phyloP scores from a whole-genome alignment of 2,888 invertebrate species.

The Orthonevra nobilis region DNA sequence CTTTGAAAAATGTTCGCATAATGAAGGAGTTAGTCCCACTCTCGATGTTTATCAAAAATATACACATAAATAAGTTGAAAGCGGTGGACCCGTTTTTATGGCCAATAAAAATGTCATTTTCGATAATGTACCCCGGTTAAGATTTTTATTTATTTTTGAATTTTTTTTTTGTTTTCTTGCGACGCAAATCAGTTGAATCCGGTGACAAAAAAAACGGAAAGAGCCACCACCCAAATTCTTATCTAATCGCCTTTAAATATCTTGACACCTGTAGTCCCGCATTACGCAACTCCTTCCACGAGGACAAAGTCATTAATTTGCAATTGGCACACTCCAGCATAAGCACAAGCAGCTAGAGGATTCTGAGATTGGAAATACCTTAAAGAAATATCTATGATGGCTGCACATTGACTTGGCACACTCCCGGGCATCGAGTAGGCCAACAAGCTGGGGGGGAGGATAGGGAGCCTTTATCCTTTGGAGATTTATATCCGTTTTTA shows the following conservation, averaged over 20 bases:
- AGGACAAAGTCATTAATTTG: conserved; percentile 77
- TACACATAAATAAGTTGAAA: conserved; percentile 36
- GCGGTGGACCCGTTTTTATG: conserved; percentile 76
- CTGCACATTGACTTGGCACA: conserved; percentile 40
- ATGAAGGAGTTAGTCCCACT: conserved; percentile 18
- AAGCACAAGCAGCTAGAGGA: conserved; percentile 40
- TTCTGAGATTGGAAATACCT: conserved; percentile 63
- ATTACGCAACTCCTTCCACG: not conserved
- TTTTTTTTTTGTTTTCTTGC: too few relatives aligned
- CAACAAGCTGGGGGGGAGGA: too few relatives aligned
- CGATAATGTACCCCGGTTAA: conserved; percentile 73
- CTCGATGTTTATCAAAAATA: conserved; percentile 78
- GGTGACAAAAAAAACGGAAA: conserved; percentile 31
- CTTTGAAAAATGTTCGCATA: conserved; percentile 6
- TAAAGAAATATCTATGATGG: conserved; percentile 36
- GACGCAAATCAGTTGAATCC: conserved; percentile 18
- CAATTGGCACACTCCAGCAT: conserved; percentile 77
- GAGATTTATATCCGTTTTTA: conserved; percentile 51
- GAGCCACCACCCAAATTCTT: conserved; percentile 74
- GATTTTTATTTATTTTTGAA: too few relatives aligned
- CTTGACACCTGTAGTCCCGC: conserved; percentile 77
- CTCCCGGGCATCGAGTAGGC: conserved; percentile 27
- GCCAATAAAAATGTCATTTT: conserved; percentile 80
- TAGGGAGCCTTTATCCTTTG: conserved; percentile 57
- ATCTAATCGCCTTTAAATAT: conserved; percentile 78